Conservation (phyloP, 2,113 vertebrate species). For the Balaeniceps rex region DNA sequence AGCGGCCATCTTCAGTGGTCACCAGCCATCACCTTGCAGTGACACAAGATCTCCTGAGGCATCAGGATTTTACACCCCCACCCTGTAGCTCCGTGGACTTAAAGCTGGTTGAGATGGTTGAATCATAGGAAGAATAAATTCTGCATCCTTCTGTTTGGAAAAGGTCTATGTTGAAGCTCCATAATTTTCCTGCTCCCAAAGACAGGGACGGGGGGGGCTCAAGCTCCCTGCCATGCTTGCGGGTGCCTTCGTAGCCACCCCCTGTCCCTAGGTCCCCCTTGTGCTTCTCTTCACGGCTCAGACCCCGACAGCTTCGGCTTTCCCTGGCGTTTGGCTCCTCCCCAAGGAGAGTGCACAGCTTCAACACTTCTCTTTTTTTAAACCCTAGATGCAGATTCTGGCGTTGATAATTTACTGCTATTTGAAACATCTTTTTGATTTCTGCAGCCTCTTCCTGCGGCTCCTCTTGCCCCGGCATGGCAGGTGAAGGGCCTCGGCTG, state of each 20-base stretch:
- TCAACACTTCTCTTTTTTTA: not conserved
- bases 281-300: not conserved
- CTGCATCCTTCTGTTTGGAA: not conserved
- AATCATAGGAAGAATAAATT: not conserved
- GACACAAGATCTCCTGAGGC: not conserved
- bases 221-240: rapidly evolving
- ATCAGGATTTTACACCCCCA: not conserved
- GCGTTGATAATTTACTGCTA: not conserved
- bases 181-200: not conserved
- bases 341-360: not conserved
- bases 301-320: not conserved
- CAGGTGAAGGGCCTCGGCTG: not conserved
- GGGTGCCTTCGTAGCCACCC: not conserved
- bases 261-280: not conserved
- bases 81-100: not conserved
- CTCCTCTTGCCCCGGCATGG: rapidly evolving
- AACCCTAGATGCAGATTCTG: not conserved
- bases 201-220: not conserved
- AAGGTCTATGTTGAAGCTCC: not conserved
- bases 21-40: not conserved
- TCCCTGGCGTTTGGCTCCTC: constrained; percentile 5
- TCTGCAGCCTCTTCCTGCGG: not conserved
- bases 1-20: rapidly evolving
- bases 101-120: not conserved
- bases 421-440: not conserved